These are phyloP conservation scores for Pelosia muscerda DNA, from an alignment of 2,888 invertebrate genomes.

Conservation along the genomic window DNA sequence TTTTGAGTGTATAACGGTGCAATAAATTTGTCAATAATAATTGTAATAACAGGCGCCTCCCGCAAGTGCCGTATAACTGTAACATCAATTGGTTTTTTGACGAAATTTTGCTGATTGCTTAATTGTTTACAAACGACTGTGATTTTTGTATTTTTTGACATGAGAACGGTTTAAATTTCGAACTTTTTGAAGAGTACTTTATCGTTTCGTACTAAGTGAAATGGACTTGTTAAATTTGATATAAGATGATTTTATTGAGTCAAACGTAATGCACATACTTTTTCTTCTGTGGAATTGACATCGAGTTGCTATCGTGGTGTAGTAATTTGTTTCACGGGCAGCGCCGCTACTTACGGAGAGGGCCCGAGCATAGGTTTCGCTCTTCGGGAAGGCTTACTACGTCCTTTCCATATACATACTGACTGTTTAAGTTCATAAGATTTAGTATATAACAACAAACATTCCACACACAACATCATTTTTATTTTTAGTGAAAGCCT, in stretches of 20 bases:
- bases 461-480: no score
- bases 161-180: constrained; percentile 50
- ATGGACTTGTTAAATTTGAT: constrained; percentile 9
- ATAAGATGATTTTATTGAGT: not conserved
- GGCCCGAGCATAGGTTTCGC: no score
- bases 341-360: no score
- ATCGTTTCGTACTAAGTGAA: constrained; percentile 36
- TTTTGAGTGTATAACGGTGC: constrained; percentile 8
- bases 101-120: constrained; percentile 80
- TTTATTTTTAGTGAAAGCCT: not conserved
- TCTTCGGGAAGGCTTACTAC: no score
- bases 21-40: constrained; percentile 43
- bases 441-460: no score
- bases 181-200: constrained; percentile 33
- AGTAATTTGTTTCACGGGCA: no score
- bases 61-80: constrained; percentile 71
- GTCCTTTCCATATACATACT: no score
- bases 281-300: no score
- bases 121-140: constrained; percentile 74
- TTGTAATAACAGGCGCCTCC: constrained; percentile 70
- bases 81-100: constrained; percentile 71
- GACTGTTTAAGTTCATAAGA: no score
- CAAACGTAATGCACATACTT: no score
- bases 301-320: no score
- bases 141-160: constrained; percentile 59